Evolutionary conservation across 2,888 invertebrate genomes (phyloP), one percentile per base, ranked within the genome.

Genomic region (Hyles lineata): DNA sequence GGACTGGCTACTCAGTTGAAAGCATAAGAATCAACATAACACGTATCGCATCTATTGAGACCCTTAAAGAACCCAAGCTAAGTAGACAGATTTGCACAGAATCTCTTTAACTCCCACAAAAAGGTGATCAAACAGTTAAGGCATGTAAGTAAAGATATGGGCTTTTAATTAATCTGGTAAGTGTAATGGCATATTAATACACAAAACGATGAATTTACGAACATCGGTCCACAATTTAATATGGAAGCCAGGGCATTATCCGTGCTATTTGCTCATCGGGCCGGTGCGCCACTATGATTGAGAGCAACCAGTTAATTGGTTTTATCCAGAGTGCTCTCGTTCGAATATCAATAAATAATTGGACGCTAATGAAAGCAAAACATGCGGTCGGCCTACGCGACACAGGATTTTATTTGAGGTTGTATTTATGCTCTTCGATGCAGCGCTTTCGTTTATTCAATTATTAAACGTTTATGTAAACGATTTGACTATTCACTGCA

Each of bases 291-390:
- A 59, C 70, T 74, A 74, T 74, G 73, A 71, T 69, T 70, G 70
- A 61, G 71, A 70, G 71, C 61, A 43, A 62, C 43, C 35, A 71
- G 74, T 71, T 74, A 74, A 74, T 74, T 76, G 72, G 71, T 72
- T 73, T 74, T 74, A 74, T 72, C 70, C 74, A 58, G 67, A 73
- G 70, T 35, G 52, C 73, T 75, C 72, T 23, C 43, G 73, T 72
- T 69, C 71, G 58, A 71, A 74, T 70, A 55, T 72, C 61, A 61
- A 71, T 71, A 71, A 71, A 59, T 62, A 75, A 71, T 71, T 32
- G 29, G 17, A 63, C 29, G 70, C 21, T 25, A 52, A n/a, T 60
- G n/a, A 59, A 69, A 50, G 25, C 29, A 43, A 71, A 60, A 21
- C n/a, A 17, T 50, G 50, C 23, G 21, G 17, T 69, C 55, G n/a